These are phyloP conservation scores for Platalea minor DNA, from an alignment of 2,797 vertebrate species.

Conservation along the genomic window DNA sequence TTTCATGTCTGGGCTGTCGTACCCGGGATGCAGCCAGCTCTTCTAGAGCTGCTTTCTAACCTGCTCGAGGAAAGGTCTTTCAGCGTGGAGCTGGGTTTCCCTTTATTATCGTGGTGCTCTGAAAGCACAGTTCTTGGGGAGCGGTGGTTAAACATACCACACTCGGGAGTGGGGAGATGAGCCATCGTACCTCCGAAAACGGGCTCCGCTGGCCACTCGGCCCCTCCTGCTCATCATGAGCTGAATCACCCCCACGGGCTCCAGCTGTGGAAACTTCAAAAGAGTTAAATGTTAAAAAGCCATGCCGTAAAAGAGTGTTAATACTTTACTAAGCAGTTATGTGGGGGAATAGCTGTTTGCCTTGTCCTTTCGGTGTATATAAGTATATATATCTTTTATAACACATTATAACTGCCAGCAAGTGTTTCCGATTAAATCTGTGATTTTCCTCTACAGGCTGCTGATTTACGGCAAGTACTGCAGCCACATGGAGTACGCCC, in stretches of 20 bases:
- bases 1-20: not conserved
- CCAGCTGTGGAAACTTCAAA: not conserved
- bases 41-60: not conserved
- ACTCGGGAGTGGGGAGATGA: not conserved
- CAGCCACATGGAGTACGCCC: conserved; percentile 95
- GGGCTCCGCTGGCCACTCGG: not conserved
- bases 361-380: not conserved
- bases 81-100: not conserved
- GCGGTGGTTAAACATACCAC: not conserved
- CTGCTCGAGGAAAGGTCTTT: not conserved
- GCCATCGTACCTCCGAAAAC: accelerated
- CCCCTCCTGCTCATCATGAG: not conserved
- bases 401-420: not conserved
- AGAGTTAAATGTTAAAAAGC: not conserved
- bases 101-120: accelerated
- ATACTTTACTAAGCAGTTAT: not conserved
- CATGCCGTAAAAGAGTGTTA: not conserved
- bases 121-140: not conserved
- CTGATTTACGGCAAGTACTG: conserved; percentile 98
- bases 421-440: conserved; percentile 38
- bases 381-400: not conserved
- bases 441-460: conserved; percentile 76
- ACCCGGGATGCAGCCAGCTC: accelerated
- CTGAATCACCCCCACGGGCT: not conserved
- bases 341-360: not conserved